These are phyloP conservation scores for Acheta domesticus DNA, from an alignment of 2,888 invertebrate species.

Conservation along the genomic window DNA sequence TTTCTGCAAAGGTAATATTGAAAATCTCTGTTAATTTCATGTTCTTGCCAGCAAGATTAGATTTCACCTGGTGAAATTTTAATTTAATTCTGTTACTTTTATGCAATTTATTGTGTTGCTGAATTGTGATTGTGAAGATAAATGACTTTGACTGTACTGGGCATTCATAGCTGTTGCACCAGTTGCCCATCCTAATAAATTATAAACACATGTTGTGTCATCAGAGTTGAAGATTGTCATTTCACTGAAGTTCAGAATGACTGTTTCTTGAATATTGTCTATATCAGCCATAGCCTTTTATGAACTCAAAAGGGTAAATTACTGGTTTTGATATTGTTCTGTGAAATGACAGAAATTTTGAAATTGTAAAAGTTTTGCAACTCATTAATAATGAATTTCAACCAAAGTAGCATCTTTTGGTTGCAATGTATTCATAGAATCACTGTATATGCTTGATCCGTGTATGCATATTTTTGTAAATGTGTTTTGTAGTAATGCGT, in stretches of 20 bases:
- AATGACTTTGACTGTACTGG: conserved; percentile 84
- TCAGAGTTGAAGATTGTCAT: conserved; percentile 57
- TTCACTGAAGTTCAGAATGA: conserved; percentile 60
- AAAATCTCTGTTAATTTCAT: conserved; percentile 64
- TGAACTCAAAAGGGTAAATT: conserved; percentile 69
- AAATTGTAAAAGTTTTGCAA: conserved; percentile 49
- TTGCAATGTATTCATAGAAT: too few species aligned
- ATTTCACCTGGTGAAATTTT: conserved; percentile 86
- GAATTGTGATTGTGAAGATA: too few species aligned
- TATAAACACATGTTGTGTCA: conserved; percentile 63
- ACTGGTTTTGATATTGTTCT: conserved; percentile 85
- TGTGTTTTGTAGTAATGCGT: too few species aligned
- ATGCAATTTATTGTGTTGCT: conserved; percentile 59
- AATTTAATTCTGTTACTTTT: conserved; percentile 67
- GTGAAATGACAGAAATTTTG: conserved; percentile 76
- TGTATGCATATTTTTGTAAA: too few species aligned
- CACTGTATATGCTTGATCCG: too few species aligned
- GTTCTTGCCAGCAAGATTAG: conserved; percentile 58
- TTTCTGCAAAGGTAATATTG: conserved; percentile 62
- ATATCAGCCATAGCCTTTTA: conserved; percentile 75
- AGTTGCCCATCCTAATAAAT: conserved; percentile 73
- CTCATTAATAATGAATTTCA: too few species aligned
- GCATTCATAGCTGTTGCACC: conserved; percentile 91
- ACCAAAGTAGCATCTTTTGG: too few species aligned
- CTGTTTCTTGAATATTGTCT: conserved; percentile 62